phyloP scores from a whole-genome alignment of 2,797 vertebrate genomes.

The Sphenodon punctatus region DNA sequence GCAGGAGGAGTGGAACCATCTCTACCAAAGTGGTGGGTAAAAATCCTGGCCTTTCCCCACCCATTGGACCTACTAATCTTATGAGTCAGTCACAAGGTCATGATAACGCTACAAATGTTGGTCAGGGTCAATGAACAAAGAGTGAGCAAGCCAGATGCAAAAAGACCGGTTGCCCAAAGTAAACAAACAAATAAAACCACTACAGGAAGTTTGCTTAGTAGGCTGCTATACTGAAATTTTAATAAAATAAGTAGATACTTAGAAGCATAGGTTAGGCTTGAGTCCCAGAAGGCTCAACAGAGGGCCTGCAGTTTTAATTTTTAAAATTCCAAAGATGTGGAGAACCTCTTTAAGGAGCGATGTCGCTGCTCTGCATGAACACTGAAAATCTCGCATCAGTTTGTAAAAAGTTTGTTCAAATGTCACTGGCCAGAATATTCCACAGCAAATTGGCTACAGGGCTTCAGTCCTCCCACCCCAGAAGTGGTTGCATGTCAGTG shows the following conservation, averaged over 20 bases:
- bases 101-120: background rate
- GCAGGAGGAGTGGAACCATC: no score
- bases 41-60: no score
- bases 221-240: conserved; percentile 67
- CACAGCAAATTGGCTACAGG: background rate
- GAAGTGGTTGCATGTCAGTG: no score
- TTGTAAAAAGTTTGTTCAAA: conserved; percentile 64
- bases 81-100: conserved; percentile 12
- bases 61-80: background rate
- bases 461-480: no score
- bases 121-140: conserved; percentile 1
- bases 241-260: conserved; percentile 69
- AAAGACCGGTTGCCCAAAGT: background rate
- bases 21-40: no score
- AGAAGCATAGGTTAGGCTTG: conserved; percentile 69
- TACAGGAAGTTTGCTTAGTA: conserved; percentile 16
- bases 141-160: conserved; percentile 21
- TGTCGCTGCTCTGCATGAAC: conserved; percentile 57
- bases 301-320: background rate
- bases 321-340: conserved; percentile 58
- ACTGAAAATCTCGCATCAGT: conserved; percentile 64
- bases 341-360: conserved; percentile 61
- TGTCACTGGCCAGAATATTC: conserved; percentile 44
- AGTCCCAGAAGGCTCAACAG: conserved; percentile 68
- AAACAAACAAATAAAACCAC: conserved; percentile 18